Conservation (phyloP, 2,797 vertebrate genomes). For the Paedocypris micromegethes region DNA sequence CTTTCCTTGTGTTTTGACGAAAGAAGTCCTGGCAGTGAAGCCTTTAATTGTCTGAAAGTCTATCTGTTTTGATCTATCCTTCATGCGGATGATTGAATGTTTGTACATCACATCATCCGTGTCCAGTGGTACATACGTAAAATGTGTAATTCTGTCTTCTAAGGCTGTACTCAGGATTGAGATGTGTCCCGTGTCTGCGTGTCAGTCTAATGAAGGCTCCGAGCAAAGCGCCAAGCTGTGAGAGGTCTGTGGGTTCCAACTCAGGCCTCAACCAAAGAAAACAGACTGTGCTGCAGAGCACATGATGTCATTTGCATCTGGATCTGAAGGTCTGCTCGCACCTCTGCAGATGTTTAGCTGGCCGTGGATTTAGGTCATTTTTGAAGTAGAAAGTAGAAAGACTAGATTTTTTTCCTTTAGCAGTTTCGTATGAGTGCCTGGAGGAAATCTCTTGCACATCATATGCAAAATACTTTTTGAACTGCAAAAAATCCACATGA, state of each 20-base stretch:
- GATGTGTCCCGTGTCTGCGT: constrained; percentile 12
- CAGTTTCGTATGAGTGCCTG: constrained; percentile 14
- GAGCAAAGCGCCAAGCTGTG: constrained; percentile 20
- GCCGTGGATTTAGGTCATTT: constrained; percentile 40
- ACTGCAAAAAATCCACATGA: too few species aligned
- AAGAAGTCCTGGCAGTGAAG: too few species aligned
- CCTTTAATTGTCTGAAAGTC: too few species aligned
- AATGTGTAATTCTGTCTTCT: too few species aligned
- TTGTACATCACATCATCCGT: too few species aligned
- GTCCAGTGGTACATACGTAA: too few species aligned
- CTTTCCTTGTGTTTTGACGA: too few species aligned
- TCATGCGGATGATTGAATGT: too few species aligned
- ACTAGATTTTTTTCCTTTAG: neutral
- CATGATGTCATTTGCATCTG: constrained; percentile 48
- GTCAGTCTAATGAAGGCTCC: constrained; percentile 21
- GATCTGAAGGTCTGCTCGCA: constrained; percentile 29
- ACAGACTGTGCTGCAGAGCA: constrained; percentile 10
- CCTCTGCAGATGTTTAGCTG: constrained; percentile 6
- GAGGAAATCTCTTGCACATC: constrained; percentile 11
- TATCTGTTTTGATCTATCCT: too few species aligned
- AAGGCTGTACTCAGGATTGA: neutral
- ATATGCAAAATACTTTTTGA: neutral
- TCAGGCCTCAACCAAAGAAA: constrained; percentile 35
- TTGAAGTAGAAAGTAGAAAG: constrained; percentile 13
- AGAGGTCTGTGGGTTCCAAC: constrained; percentile 37